Percentiles rank a stretch among this genome's conserved stretches.
phyloP scores from a whole-genome alignment of 2,888 invertebrate genomes.

The Napeogenes sylphis region DNA sequence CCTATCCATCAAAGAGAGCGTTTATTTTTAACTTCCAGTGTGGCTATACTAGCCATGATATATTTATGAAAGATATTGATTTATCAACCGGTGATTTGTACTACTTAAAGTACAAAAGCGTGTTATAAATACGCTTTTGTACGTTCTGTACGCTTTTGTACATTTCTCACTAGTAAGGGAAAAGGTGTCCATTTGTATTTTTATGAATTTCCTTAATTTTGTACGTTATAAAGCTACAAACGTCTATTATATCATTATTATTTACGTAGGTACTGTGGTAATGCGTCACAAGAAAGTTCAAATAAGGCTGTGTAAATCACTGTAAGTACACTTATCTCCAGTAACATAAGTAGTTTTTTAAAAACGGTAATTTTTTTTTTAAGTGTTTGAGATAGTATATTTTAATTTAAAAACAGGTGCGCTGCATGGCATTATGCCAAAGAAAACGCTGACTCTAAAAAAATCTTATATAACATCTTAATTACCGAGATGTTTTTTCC shows the following conservation, averaged over 20 bases:
- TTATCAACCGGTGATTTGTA: neutral
- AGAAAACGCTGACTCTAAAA: neutral
- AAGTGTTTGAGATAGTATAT: neutral
- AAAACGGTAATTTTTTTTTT: neutral
- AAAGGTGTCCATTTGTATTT: too few species aligned
- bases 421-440: slow-evolving; percentile 1
- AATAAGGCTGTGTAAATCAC: too few species aligned
- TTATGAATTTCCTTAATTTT: too few species aligned
- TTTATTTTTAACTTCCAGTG: slow-evolving; percentile 10
- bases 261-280: too few species aligned
- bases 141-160: too few species aligned
- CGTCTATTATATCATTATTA: too few species aligned
- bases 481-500: slow-evolving; percentile 3
- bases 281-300: too few species aligned
- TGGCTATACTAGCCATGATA: slow-evolving; percentile 4
- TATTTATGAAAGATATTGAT: slow-evolving; percentile 3
- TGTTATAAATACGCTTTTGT: too few species aligned
- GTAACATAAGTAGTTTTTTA: neutral
- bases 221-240: too few species aligned
- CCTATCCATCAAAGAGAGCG: slow-evolving; percentile 22
- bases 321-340: too few species aligned
- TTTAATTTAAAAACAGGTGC: slow-evolving; percentile 7
- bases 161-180: too few species aligned
- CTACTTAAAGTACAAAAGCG: too few species aligned
- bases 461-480: slow-evolving; percentile 7